Percentiles rank a stretch among this genome's conserved stretches.
Conservation (phyloP, 2,113 vertebrate genomes). For the Pelodiscus sinensis region DNA sequence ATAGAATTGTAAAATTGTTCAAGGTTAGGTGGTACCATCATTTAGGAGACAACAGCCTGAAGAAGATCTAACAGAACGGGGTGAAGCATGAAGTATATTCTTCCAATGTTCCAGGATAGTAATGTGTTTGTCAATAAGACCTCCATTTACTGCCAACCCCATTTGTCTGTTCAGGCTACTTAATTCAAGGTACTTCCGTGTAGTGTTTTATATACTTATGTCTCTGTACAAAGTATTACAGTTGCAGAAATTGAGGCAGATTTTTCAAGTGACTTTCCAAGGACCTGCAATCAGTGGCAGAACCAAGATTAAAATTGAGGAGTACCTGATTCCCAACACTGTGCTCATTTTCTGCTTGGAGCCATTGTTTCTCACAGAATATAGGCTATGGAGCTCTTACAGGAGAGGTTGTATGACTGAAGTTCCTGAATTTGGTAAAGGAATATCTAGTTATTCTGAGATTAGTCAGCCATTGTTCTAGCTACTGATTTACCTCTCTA, state of each 20-base stretch:
- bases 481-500: neutral
- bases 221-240: neutral
- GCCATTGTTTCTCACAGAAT: neutral
- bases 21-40: neutral
- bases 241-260: neutral
- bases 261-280: neutral
- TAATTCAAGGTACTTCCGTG: neutral
- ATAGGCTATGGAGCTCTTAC: neutral
- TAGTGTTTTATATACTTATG: neutral
- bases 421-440: too few relatives aligned
- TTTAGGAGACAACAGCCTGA: neutral
- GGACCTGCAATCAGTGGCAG: neutral
- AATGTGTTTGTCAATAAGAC: neutral
- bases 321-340: neutral
- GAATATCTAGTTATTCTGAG: too few relatives aligned
- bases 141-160: neutral
- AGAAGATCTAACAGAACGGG: neutral
- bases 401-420: neutral
- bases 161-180: neutral
- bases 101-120: neutral
- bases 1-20: neutral
- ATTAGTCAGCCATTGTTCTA: neutral
- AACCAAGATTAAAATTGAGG: neutral
- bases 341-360: neutral
- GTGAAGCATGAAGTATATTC: neutral